Conservation (phyloP, 2,113 vertebrate species). For the Platycercus adscitus region DNA sequence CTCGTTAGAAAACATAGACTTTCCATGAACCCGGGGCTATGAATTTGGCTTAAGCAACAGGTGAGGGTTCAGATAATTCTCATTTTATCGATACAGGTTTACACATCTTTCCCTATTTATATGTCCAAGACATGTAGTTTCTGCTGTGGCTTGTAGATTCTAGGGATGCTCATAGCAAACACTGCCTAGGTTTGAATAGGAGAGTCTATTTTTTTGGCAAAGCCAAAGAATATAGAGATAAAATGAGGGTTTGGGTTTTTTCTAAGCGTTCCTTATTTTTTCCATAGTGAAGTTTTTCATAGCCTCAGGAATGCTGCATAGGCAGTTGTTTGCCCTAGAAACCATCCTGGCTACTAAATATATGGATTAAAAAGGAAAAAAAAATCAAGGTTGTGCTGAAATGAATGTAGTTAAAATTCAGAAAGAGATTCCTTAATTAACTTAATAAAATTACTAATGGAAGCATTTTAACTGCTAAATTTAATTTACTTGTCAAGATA, state of each 20-base stretch:
- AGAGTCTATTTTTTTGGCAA: not conserved
- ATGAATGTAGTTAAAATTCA: conserved; percentile 85
- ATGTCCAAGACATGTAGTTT: not conserved
- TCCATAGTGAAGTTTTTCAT: not conserved
- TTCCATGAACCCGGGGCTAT: not conserved
- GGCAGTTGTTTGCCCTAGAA: conserved; percentile 53
- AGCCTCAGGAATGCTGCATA: not conserved
- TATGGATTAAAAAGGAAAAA: conserved; percentile 39
- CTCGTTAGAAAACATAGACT: not conserved
- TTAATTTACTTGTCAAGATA: conserved; percentile 96
- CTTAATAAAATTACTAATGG: conserved; percentile 97
- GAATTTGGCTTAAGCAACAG: not conserved
- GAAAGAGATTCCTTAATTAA: conserved; percentile 92
- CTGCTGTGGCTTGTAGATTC: not conserved
- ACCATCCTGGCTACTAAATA: conserved; percentile 60
- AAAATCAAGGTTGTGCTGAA: conserved; percentile 75
- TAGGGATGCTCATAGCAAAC: not conserved
- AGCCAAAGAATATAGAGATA: not conserved
- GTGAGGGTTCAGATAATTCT: not conserved
- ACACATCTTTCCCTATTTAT: not conserved
- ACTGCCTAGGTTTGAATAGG: not conserved
- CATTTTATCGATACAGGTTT: not conserved
- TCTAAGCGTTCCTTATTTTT: not conserved
- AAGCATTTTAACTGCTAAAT: conserved; percentile 96
- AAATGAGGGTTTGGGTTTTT: not conserved